Evolutionary conservation across 2,888 invertebrate species (phyloP), one percentile per base, ranked within the genome.

Genomic region (Baronia brevicornis): DNA sequence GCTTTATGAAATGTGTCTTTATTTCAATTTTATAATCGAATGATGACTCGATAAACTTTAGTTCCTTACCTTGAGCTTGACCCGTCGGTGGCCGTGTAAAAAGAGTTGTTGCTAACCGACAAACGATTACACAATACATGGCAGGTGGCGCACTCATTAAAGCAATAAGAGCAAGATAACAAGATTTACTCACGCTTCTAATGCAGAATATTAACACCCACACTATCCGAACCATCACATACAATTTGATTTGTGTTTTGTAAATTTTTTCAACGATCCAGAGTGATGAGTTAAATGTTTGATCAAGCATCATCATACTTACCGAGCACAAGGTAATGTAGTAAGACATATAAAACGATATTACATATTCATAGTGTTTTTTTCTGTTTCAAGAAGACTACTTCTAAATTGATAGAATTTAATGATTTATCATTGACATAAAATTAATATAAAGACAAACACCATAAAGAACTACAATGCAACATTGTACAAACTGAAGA

Each of bases 51-150:
- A 10, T 33, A 35, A 33, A 38, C 37, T 28, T 41, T 28, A 36
- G 40, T 36, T 28, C 36, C 44, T 43, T 53, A 46, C 68, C 67
- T 70, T 73, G 66, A 71, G 54, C 71, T 71, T 73, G 67, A 69
- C 59, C 70, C 48, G 46, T 38, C 41, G 43, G 44, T 39, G 39
- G 40, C 38, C 34, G 43, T 43, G 57, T 41, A 45, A 59, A 52
- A 51, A 39, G 21, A 41, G 30, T 33, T 33, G 28, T 38, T 28
- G 46, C 42, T 43, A 55, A 58, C n/a, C n/a, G n/a, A n/a, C 51
- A 54, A 58, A 48, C 29, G 38, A 54, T 63, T 67, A 59, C 53
- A 54, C 61, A 66, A 71, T 33, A 24, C 36, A 33, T 38, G 41
- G 49, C 49, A 52, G 43, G 53, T 54, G 48, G 39, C 44, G 43